A percentile compares a stretch with the other conserved stretches of the same genome.
phyloP scores from a whole-genome alignment of 2,797 vertebrate species.

The Euphonia xanthogaster region DNA sequence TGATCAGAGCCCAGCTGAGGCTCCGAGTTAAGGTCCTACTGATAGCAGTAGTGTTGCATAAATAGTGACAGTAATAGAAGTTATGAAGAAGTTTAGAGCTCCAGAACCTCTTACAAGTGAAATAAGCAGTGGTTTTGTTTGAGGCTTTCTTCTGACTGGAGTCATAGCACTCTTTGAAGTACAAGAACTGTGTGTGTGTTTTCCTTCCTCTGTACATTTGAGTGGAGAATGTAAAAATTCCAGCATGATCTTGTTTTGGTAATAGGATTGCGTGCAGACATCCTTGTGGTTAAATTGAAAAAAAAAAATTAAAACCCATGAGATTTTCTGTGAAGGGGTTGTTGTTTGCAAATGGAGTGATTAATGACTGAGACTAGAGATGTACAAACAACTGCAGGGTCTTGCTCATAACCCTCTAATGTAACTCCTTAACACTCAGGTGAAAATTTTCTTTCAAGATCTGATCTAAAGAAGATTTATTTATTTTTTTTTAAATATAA shows the following conservation, averaged over 20 bases:
- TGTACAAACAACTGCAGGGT: background rate
- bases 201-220: background rate
- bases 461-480: background rate
- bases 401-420: background rate
- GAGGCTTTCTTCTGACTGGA: background rate
- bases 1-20: background rate
- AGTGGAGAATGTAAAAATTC: background rate
- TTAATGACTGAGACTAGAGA: background rate
- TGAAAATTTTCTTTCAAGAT: background rate
- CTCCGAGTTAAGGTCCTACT: background rate
- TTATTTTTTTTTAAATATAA: too few species aligned
- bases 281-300: background rate
- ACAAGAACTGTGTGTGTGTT: background rate
- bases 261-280: background rate
- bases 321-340: background rate
- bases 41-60: background rate
- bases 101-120: background rate
- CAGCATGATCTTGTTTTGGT: background rate
- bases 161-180: background rate
- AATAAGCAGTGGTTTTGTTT: background rate
- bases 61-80: background rate
- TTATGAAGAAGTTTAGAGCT: background rate
- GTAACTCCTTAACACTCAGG: background rate
- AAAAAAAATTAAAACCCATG: background rate
- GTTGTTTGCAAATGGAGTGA: background rate